Conservation (phyloP, 2,113 vertebrate species). For the Probosciger aterrimus region DNA sequence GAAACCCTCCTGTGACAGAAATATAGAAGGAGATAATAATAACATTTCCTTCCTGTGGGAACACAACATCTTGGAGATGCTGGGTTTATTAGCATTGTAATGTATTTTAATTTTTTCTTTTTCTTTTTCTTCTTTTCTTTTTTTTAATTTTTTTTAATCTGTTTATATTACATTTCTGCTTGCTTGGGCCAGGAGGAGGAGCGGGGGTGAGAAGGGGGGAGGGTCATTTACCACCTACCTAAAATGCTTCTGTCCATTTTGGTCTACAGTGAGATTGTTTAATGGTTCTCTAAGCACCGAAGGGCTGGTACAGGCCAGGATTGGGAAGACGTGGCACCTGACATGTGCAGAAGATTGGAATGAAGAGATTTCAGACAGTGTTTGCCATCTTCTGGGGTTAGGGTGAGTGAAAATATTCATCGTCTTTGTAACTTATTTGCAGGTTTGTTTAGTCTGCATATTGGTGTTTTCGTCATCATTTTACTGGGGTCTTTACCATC, state of each 20-base stretch:
- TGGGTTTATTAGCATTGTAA: not conserved
- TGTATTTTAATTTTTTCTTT: not conserved
- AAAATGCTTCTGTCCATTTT: not conserved
- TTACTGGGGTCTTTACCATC: not conserved
- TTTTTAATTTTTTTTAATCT: not conserved
- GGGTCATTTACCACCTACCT: not conserved
- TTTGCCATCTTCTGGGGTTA: slow-evolving; percentile 83
- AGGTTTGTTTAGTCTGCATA: not conserved
- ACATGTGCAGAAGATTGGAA: slow-evolving; percentile 79
- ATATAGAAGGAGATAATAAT: not conserved
- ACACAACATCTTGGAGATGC: not conserved
- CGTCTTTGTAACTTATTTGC: not conserved
- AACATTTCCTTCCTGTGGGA: not conserved
- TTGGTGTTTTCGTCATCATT: not conserved
- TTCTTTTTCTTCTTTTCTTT: not conserved
- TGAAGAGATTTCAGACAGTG: slow-evolving; percentile 67
- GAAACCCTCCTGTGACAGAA: not conserved
- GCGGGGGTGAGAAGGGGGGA: not conserved
- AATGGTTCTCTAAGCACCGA: slow-evolving; percentile 53
- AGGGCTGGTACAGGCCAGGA: slow-evolving; percentile 73
- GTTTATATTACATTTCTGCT: not conserved
- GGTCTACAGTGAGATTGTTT: slow-evolving; percentile 67
- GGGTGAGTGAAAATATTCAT: slow-evolving; percentile 73
- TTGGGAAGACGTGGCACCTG: slow-evolving; percentile 53
- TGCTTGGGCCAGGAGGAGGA: not conserved